Conservation (phyloP, 2,113 vertebrate species). For the Tympanuchus pallidicinctus region DNA sequence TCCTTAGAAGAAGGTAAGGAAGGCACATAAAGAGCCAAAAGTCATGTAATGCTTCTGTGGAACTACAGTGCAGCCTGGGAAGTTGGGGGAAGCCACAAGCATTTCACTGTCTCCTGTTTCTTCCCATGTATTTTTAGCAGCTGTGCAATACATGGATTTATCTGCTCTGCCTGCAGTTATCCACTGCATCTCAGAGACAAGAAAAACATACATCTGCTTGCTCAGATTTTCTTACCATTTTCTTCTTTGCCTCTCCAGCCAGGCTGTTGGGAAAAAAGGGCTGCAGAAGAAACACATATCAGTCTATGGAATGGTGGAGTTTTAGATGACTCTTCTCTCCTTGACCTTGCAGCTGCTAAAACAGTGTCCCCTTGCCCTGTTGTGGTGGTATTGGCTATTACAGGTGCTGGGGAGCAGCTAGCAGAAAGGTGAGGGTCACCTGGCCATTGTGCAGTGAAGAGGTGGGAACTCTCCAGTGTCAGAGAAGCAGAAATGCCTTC, state of each 20-base stretch:
- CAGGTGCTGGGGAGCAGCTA: not conserved
- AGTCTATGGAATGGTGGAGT: not conserved
- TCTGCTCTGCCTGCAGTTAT: slow-evolving; percentile 2
- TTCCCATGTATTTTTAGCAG: slow-evolving; percentile 49
- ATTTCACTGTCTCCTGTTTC: not conserved
- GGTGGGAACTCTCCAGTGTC: not conserved
- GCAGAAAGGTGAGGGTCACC: not conserved
- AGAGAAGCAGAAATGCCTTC: not conserved
- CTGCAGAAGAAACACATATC: not conserved
- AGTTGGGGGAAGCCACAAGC: not conserved
- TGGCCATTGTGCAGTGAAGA: not conserved
- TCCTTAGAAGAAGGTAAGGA: slow-evolving; percentile 4
- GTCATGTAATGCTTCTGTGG: not conserved
- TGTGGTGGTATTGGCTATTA: not conserved
- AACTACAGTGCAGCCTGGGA: not conserved
- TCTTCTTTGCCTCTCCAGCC: not conserved
- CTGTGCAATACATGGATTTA: slow-evolving; percentile 3
- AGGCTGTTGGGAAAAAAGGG: not conserved
- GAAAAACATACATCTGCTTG: not conserved
- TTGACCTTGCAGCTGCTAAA: not conserved
- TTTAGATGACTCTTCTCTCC: not conserved
- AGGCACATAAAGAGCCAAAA: not conserved
- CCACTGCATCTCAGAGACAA: slow-evolving; percentile 2
- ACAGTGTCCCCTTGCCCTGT: not conserved
- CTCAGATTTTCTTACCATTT: not conserved